Base-by-base conservation (phyloP, 2,113 vertebrate species). In the Rana temporaria region DNA sequence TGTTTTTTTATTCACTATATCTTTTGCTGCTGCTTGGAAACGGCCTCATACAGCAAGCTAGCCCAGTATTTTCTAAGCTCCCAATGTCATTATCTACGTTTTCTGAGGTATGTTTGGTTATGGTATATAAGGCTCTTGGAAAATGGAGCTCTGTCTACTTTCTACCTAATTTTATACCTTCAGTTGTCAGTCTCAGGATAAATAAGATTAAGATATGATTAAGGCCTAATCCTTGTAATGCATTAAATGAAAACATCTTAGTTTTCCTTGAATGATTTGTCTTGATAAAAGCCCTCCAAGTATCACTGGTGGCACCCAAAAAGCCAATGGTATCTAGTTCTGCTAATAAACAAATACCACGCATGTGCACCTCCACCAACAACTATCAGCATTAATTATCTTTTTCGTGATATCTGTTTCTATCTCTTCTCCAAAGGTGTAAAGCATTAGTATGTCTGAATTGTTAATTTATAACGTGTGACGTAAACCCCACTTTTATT, bases 21-120 rank as follows among this genome's bases (percentile, higher is more conserved):
- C 22, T 42, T 42, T 4, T 67, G 6, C 38, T 48, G 30, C n/a
- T 20, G 34, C 20, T 30, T 69, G 56, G n/a, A 59, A 34, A 34
- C 72, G 24, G 1, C 15, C 19, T 66, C 19, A 14, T 67, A 9
- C 77, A 38, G 77, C 65, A 69, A 38, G n/a, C 65, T 22, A 22
- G 9, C 19, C 34, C 63, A 78, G 24, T n/a, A 78, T 78, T 78
- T 53, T 55, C 26, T 63, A 30, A 56, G 66, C n/a, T 11, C 24
- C 17, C 53, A 65, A 32, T 53, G 26, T 60, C 56, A 34, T 73
- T 32, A 30, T 48, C 42, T 48, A 56, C 22, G n/a, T 56, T 55
- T 9, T 74, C 12, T 48, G 30, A 74, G 70, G n/a, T 32, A 19
- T 19, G 18, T 30, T 32, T 30, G 53, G 6, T 59, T 20, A 30